Base-by-base conservation (phyloP, 2,797 vertebrate genomes). In the Melanotaenia nigrans region DNA sequence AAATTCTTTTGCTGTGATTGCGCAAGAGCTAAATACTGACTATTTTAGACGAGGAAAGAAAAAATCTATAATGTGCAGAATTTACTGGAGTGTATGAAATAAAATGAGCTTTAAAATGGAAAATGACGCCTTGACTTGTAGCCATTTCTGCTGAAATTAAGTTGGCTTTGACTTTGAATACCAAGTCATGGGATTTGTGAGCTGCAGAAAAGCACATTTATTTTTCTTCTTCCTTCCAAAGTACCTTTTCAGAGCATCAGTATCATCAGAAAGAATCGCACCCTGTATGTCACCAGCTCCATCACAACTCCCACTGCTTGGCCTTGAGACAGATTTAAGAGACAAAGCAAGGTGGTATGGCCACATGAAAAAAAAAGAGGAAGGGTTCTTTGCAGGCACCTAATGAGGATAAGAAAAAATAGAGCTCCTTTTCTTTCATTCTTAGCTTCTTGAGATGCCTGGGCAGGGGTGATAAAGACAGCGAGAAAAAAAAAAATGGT, bases 341-440 rank as follows among this genome's bases (percentile, higher is more conserved):
- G 86, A 90, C 81, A 90, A 87, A 86, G 77, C 60, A 72, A 81
- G 81, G 64, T 53, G 71, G 77, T 76, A 84, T 73, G 77, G 79
- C 83, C 22, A 16, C 70, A 71, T 38, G 36, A 64, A 33, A 77
- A 11, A 40, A 38, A 56, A 45, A 45, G 12, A 18, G 63, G 24
- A 59, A 47, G 42, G 25, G 30, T 55, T 88, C 77, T 83, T 83
- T 79, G 73, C 75, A n/a, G n/a, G 58, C 14, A 30, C 83, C 76
- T 89, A 92, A 92, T 92, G 88, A 92, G 87, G 66, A 83, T 72
- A 73, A 83, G 82, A 84, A 88, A 84, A 88, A 78, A 87, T 85
- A 58, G 71, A 79, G 76, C 61, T 71, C 64, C 67, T 71, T 86
- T 89, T 85, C 83, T 87, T 82, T 69, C 64, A 49, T 70, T 73